Evolutionary conservation across 2,888 invertebrate genomes (phyloP).

Genomic region (Epirrhoe alternata): DNA sequence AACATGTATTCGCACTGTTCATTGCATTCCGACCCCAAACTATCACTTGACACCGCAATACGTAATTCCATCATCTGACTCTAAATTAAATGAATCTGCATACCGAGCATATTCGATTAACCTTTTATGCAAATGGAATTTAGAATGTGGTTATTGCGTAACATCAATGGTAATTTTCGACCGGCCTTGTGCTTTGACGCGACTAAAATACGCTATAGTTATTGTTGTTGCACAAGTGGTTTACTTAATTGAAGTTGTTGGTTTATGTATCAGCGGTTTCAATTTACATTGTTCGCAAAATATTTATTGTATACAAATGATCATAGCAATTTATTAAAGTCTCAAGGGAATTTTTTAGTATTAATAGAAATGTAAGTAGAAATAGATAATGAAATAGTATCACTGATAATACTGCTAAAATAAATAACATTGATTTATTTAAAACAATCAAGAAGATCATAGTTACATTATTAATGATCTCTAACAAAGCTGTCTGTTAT

Average conservation of each 20-base stretch:
- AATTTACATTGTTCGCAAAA: too few species aligned
- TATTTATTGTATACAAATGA: too few species aligned
- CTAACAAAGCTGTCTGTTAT: neutral
- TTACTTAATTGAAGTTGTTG: neutral
- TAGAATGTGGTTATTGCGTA: slow-evolving; percentile 47
- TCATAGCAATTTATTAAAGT: too few species aligned
- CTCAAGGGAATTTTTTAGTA: too few species aligned
- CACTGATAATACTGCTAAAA: too few species aligned
- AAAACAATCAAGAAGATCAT: too few species aligned
- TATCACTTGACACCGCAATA: slow-evolving; percentile 34
- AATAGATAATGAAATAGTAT: too few species aligned
- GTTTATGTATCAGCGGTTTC: slow-evolving; percentile 10
- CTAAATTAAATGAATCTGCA: slow-evolving; percentile 51
- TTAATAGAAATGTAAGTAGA: too few species aligned
- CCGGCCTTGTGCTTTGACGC: slow-evolving; percentile 38
- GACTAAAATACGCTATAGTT: slow-evolving; percentile 34
- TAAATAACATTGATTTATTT: too few species aligned
- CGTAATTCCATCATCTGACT: slow-evolving; percentile 44
- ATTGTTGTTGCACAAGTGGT: slow-evolving; percentile 15
- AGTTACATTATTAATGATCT: neutral
- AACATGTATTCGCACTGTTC: slow-evolving; percentile 48
- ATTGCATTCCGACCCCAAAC: slow-evolving; percentile 34
- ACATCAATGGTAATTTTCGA: slow-evolving; percentile 41
- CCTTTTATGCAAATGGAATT: slow-evolving; percentile 52
- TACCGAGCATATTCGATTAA: slow-evolving; percentile 51